Percentiles rank a stretch among this genome's conserved stretches.
These are phyloP conservation scores for Aphis craccivora DNA, from an alignment of 1,140 invertebrate species.

Conservation along the genomic window DNA sequence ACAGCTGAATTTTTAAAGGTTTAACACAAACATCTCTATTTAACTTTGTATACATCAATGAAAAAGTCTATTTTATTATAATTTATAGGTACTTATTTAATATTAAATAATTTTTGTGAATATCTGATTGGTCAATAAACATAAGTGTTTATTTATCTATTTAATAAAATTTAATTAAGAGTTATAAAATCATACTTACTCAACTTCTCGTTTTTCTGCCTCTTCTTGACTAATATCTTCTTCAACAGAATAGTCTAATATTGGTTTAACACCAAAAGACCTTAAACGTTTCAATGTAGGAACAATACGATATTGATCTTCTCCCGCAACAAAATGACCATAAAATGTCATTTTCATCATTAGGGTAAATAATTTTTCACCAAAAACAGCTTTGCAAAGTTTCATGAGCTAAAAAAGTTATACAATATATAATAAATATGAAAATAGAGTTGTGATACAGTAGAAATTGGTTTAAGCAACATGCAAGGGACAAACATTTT, in stretches of 20 bases:
- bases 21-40: no score
- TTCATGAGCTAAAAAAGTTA: conserved; percentile 84
- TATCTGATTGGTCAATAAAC: background rate
- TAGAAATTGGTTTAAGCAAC: background rate
- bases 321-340: conserved; percentile 97
- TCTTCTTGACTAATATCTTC: conserved; percentile 92
- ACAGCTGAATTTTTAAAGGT: no score
- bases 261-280: conserved; percentile 97
- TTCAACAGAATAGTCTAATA: conserved; percentile 98
- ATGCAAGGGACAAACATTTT: background rate
- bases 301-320: conserved; percentile 86
- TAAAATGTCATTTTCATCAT: conserved; percentile 96
- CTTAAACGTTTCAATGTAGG: conserved; percentile 83
- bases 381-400: conserved; percentile 79
- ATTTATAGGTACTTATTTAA: background rate
- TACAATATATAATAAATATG: conserved; percentile 59
- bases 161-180: background rate
- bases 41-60: background rate
- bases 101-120: background rate
- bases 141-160: background rate
- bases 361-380: conserved; percentile 82
- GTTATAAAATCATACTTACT: conserved; percentile 72
- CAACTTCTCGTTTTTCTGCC: conserved; percentile 88
- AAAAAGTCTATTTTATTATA: background rate
- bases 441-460: background rate